These are phyloP conservation scores for Drosophila maculinotata DNA, from an alignment of 2,888 invertebrate genomes.

Conservation along the genomic window DNA sequence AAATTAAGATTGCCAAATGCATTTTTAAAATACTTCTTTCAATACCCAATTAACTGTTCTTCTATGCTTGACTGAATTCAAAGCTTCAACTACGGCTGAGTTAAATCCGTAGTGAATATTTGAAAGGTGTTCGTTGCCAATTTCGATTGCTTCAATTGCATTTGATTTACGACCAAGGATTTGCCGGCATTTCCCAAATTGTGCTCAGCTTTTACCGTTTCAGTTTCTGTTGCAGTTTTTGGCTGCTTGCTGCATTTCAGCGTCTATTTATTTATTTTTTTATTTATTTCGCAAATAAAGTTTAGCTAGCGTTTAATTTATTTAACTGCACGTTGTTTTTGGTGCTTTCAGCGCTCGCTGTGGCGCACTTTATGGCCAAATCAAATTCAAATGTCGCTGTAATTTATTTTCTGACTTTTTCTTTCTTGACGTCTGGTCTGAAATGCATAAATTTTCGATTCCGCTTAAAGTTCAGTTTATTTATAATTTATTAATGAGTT, in stretches of 20 bases:
- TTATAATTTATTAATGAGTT: conserved; percentile 56
- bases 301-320: conserved; percentile 52
- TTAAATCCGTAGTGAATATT: conserved; percentile 3
- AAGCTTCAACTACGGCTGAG: neutral
- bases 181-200: conserved; percentile 52
- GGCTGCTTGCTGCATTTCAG: conserved; percentile 5
- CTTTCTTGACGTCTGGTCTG: conserved; percentile 21
- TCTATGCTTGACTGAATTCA: neutral
- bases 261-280: conserved; percentile 41
- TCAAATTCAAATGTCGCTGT: conserved; percentile 65
- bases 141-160: conserved; percentile 55
- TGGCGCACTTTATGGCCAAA: conserved; percentile 61
- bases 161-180: conserved; percentile 46
- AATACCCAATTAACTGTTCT: neutral
- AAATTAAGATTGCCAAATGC: neutral
- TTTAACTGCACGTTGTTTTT: conserved; percentile 43
- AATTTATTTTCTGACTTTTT: conserved; percentile 23
- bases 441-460: conserved; percentile 47
- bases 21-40: neutral
- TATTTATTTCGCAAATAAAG: conserved; percentile 37
- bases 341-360: neutral
- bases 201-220: neutral
- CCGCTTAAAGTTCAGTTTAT: conserved; percentile 64
- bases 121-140: conserved; percentile 12
- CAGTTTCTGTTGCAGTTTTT: conserved; percentile 21